Evolutionary conservation across 2,797 vertebrate genomes (phyloP), one percentile per base, ranked within the genome.

Genomic region (Hypotaenidia philippensis): DNA sequence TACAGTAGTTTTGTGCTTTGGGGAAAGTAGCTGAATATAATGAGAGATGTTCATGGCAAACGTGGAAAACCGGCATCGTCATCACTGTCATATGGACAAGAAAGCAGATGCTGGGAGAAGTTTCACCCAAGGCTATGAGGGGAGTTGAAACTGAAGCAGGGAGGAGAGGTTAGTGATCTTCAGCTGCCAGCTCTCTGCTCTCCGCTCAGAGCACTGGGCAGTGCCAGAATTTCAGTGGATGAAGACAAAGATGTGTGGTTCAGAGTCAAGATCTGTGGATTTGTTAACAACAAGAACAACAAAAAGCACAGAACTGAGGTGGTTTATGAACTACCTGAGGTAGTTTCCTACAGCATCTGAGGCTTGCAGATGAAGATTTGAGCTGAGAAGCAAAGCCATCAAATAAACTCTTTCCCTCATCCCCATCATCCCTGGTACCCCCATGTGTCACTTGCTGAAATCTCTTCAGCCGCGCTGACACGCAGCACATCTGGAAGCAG

Each of bases 201-300:
- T 87, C 45, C 70, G 60, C 34, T 72, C 57, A 45, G 68, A 41
- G 32, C 21, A 50, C 38, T 19, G 29, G 36, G 25, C 34, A 40
- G 19, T 12, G 34, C 50, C 2, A 0, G 2, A 60, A 25, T 3
- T 71, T 38, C 31, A n/a, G 3, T 2, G 25, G 41, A 14, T 69
- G 50, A 11, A 70, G 74, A 76, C 27, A 44, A 65, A 84, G 60
- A 32, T 11, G 10, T 16, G 14, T 16, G 7, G 27, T 34, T 87
- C 56, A 70, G 66, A 77, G 59, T 3, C 40, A 76, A 45, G 40
- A 53, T 25, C 21, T 17, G 16, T 14, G 19, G 23, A 60, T 36
- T 74, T 71, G 8, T 60, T 49, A 49, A 18, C 56, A 41, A 16
- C 40, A 40, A 36, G 36, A 36, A 16, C 36, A 34, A 82, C 19